Evolutionary conservation across 2,113 vertebrate species (phyloP).

Genomic region (cat (Felis catus)): F.catus_Fca126_mat1.0 CM031421.1:76690501-76691000

Average conservation of each 20-base stretch:
- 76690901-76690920: background rate
- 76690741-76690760: background rate
- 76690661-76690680: background rate
- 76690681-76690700: background rate
- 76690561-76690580: background rate
- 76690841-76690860: background rate
- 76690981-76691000: background rate
- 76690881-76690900: background rate
- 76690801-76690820: background rate
- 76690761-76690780: background rate
- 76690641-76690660: background rate
- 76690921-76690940: constrained; percentile 11
- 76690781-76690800: background rate
- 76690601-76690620: background rate
- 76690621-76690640: background rate
- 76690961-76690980: background rate
- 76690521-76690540: background rate
- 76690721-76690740: background rate
- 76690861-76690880: background rate
- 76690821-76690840: background rate
- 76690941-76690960: background rate
- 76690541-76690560: background rate
- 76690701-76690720: background rate
- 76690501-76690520: background rate
- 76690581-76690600: background rate